These are phyloP conservation scores for Drosophila quadrilineata DNA, from an alignment of 1,140 invertebrate species.

Conservation along the genomic window DNA sequence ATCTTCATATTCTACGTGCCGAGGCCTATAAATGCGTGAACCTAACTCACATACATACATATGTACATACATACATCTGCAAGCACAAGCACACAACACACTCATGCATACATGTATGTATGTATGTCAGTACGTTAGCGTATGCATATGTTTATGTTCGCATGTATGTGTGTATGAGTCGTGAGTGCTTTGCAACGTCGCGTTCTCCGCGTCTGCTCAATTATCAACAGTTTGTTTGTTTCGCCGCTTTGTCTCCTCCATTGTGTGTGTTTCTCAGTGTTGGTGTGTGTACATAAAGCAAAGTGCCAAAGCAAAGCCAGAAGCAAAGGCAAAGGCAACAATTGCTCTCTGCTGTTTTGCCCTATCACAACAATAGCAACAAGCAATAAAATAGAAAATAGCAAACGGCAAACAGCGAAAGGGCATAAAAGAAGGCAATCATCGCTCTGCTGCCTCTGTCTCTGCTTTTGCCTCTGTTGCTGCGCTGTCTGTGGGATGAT, in stretches of 20 bases:
- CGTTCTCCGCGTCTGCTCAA: slow-evolving; percentile 47
- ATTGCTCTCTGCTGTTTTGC: slow-evolving; percentile 44
- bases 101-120: not conserved
- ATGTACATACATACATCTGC: not conserved
- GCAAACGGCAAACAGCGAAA: slow-evolving; percentile 2
- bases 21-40: too few relatives aligned
- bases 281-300: slow-evolving; percentile 34
- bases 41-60: slow-evolving; percentile 26
- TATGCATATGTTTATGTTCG: slow-evolving; percentile 11
- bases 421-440: slow-evolving; percentile 1
- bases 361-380: slow-evolving; percentile 35
- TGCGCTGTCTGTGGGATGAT: too few relatives aligned
- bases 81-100: not conserved
- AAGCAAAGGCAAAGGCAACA: slow-evolving; percentile 30
- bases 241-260: slow-evolving; percentile 33
- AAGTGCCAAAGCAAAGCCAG: slow-evolving; percentile 36
- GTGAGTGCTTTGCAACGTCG: slow-evolving; percentile 27
- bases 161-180: slow-evolving; percentile 20
- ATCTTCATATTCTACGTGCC: too few relatives aligned
- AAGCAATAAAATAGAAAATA: slow-evolving; percentile 18
- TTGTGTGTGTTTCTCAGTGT: slow-evolving; percentile 6
- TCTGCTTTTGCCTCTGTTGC: too few relatives aligned
- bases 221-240: slow-evolving; percentile 72
- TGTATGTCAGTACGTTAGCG: not conserved
- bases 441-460: not conserved